Conservation (phyloP, 2,797 vertebrate species). For the Acestrorhynchus altus region DNA sequence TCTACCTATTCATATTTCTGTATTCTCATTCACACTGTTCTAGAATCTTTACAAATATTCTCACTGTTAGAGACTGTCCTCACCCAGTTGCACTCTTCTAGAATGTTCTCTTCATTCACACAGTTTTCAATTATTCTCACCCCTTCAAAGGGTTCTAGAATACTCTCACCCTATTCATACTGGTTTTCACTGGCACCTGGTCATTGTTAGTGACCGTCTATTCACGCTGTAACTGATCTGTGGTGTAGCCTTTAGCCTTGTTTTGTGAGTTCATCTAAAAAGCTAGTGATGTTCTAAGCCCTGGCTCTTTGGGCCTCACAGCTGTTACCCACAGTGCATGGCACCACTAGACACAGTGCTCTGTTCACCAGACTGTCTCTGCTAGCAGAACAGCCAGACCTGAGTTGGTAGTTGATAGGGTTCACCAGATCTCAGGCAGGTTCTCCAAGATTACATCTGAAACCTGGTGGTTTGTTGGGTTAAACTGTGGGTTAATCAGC, state of each 20-base stretch:
- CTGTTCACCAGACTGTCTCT: background rate
- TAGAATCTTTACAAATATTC: background rate
- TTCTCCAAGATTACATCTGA: background rate
- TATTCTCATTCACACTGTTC: background rate
- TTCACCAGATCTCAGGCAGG: background rate
- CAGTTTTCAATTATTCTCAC: background rate
- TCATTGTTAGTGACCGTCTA: background rate
- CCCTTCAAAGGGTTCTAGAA: background rate
- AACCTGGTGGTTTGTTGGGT: background rate
- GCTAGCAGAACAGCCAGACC: background rate
- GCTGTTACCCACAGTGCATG: constrained; percentile 26
- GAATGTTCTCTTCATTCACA: background rate
- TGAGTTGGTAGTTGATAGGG: background rate
- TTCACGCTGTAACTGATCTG: background rate
- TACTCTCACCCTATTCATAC: background rate
- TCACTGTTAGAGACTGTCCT: background rate
- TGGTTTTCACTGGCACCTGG: background rate
- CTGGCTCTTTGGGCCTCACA: background rate
- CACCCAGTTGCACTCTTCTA: background rate
- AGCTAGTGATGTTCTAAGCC: constrained; percentile 11
- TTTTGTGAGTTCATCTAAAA: background rate
- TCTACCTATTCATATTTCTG: no score
- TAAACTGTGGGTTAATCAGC: background rate
- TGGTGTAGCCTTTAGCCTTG: background rate
- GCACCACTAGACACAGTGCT: background rate